Conservation (phyloP, 2,888 invertebrate species). For the Drosophila dives region DNA sequence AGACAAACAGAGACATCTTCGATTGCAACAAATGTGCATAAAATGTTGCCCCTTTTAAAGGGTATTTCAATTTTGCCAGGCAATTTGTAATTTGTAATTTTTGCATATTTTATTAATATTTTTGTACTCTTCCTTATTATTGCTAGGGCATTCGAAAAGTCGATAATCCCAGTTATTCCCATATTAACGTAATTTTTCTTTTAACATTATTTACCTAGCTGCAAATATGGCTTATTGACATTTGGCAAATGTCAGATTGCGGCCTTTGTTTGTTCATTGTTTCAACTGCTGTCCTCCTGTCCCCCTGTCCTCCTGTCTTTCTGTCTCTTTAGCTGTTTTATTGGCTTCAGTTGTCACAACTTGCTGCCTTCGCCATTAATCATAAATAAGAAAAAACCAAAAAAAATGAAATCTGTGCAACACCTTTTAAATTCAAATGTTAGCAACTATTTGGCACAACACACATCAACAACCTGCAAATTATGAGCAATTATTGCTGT, state of each 20-base stretch:
- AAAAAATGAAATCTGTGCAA: conserved; percentile 23
- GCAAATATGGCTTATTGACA: conserved; percentile 70
- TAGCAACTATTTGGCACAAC: conserved; percentile 11
- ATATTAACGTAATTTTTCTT: conserved; percentile 15
- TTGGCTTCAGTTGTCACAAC: conserved; percentile 43
- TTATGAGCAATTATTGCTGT: conserved; percentile 58
- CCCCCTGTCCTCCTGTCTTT: background rate
- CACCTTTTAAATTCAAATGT: conserved; percentile 58
- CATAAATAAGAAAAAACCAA: conserved; percentile 13
- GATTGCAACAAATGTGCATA: conserved; percentile 15
- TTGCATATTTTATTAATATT: background rate
- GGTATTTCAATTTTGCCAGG: background rate
- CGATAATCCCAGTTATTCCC: background rate
- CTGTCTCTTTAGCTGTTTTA: conserved; percentile 33
- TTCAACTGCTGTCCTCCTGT: conserved; percentile 14
- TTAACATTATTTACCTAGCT: conserved; percentile 24
- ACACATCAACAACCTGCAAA: conserved; percentile 56
- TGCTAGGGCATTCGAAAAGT: background rate
- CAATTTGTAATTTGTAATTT: background rate
- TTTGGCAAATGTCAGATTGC: conserved; percentile 75
- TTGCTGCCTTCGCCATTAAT: conserved; percentile 47
- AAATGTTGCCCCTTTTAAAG: background rate
- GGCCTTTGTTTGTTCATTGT: conserved; percentile 59
- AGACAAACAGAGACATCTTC: conserved; percentile 46
- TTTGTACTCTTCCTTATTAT: background rate